Evolutionary conservation across 1,140 invertebrate genomes (phyloP).

Genomic region (Campoletis sonorensis): DNA sequence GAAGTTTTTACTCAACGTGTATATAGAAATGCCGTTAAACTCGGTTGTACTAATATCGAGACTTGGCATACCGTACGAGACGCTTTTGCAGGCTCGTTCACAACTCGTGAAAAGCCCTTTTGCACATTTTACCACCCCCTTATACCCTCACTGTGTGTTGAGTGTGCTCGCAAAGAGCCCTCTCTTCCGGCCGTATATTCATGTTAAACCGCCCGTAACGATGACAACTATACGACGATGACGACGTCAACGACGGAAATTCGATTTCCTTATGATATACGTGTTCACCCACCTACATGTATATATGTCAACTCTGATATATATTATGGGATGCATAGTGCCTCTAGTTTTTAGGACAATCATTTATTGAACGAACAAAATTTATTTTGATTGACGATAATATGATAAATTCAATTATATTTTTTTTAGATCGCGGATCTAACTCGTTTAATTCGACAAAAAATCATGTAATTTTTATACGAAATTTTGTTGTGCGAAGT

Average conservation of each 20-base stretch:
- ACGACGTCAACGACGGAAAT: slow-evolving; percentile 12
- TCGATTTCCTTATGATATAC: slow-evolving; percentile 24
- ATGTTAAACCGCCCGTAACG: slow-evolving; percentile 36
- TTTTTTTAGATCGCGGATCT: too few species aligned
- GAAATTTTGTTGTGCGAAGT: too few species aligned
- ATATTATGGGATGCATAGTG: too few species aligned
- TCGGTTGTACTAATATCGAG: not conserved
- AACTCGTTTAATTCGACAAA: too few species aligned
- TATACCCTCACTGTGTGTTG: not conserved
- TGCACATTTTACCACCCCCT: slow-evolving; percentile 7
- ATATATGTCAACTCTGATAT: not conserved
- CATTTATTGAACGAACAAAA: too few species aligned
- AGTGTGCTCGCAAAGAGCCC: not conserved
- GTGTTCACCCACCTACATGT: not conserved
- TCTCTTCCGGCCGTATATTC: slow-evolving; percentile 11
- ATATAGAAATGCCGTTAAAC: not conserved
- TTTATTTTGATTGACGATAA: too few species aligned
- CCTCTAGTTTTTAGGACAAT: too few species aligned
- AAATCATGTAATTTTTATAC: too few species aligned
- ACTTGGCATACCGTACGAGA: not conserved
- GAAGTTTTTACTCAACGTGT: not conserved
- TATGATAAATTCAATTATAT: too few species aligned
- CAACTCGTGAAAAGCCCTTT: slow-evolving; percentile 31
- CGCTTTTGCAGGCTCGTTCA: slow-evolving; percentile 23
- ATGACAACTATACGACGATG: slow-evolving; percentile 24